A percentile compares a stretch with the other conserved stretches of the same genome.
Conservation (phyloP, 92 coral and sea anemone species). For the Parazoanthus swiftii region DNA sequence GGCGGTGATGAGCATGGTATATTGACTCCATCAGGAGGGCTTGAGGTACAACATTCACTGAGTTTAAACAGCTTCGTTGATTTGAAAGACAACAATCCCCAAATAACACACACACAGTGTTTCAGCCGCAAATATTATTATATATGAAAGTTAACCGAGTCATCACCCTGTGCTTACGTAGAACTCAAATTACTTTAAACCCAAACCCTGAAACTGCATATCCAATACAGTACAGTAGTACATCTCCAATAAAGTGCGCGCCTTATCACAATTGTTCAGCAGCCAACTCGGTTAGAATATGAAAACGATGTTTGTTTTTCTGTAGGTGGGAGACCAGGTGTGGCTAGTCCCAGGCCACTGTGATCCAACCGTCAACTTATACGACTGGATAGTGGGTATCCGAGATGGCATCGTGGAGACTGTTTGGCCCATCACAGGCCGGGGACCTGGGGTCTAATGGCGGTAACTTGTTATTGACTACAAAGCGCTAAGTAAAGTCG, state of each 20-base stretch:
- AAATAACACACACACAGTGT: too few relatives aligned
- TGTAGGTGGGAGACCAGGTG: constrained; percentile 66
- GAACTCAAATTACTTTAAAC: too few relatives aligned
- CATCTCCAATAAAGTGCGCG: too few relatives aligned
- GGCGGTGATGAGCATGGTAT: constrained; percentile 79
- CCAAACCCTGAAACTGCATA: too few relatives aligned
- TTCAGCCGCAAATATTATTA: too few relatives aligned
- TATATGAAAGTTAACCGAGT: too few relatives aligned
- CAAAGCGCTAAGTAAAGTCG: not conserved
- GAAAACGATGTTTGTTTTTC: not conserved
- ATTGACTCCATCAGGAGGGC: constrained; percentile 53
- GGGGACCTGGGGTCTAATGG: constrained; percentile 69
- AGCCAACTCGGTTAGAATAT: not conserved
- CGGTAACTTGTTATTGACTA: not conserved
- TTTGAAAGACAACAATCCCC: too few relatives aligned
- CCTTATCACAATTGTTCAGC: not conserved
- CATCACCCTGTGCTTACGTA: too few relatives aligned
- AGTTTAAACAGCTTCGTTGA: too few relatives aligned
- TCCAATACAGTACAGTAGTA: too few relatives aligned
- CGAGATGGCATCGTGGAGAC: constrained; percentile 60
- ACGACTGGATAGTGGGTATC: constrained; percentile 57
- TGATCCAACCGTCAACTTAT: constrained; percentile 68
- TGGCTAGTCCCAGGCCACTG: constrained; percentile 78
- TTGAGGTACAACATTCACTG: constrained; percentile 43
- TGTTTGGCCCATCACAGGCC: constrained; percentile 71